Percentiles rank a stretch among this genome's conserved stretches.
Evolutionary conservation across 1,140 invertebrate genomes (phyloP).

Genomic region (Helicoverpa armigera): DNA sequence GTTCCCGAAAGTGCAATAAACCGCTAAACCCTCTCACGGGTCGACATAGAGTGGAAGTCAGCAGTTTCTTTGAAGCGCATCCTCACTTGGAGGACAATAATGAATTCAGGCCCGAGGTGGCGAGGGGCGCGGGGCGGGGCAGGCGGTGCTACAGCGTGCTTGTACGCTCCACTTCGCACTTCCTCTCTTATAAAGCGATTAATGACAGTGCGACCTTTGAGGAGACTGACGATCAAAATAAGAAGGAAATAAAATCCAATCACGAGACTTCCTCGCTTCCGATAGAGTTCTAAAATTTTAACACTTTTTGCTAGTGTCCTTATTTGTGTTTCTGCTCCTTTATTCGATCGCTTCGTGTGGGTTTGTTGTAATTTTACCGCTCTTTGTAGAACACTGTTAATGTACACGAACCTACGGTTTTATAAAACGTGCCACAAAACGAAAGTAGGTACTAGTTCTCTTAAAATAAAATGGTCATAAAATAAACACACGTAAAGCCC

Average conservation of each 20-base stretch:
- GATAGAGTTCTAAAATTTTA: conserved; percentile 19
- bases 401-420: background rate
- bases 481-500: background rate
- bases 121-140: conserved; percentile 47
- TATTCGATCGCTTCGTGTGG: background rate
- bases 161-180: conserved; percentile 75
- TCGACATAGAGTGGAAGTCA: conserved; percentile 63
- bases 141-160: conserved; percentile 65
- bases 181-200: conserved; percentile 78
- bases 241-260: conserved; percentile 74
- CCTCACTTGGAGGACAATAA: conserved; percentile 74
- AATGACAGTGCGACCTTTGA: conserved; percentile 72
- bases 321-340: conserved; percentile 27
- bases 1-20: conserved; percentile 71
- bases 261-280: conserved; percentile 45
- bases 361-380: background rate
- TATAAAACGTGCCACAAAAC: too few relatives aligned
- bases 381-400: background rate
- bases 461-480: background rate
- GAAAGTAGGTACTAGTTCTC: background rate
- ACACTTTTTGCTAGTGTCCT: conserved; percentile 11
- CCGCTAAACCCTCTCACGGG: conserved; percentile 58
- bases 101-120: conserved; percentile 73
- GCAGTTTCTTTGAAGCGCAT: conserved; percentile 80
- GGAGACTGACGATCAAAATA: conserved; percentile 66